A percentile compares a stretch with the other conserved stretches of the same genome.
Evolutionary conservation across 2,797 vertebrate genomes (phyloP).

Genomic region (Pristis pectinata): DNA sequence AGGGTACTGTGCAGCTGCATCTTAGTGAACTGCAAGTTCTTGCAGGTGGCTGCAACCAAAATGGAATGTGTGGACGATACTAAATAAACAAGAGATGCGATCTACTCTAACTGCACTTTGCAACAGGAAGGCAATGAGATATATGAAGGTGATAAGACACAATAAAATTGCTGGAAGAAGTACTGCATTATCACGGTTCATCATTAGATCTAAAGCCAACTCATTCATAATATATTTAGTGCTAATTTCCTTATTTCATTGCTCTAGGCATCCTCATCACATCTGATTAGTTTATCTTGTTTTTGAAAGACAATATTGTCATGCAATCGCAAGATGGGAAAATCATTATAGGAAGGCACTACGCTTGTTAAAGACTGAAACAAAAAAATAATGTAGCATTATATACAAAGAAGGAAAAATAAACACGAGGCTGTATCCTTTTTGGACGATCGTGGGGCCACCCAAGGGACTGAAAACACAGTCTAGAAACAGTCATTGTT

Average conservation of each 20-base stretch:
- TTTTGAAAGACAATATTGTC: conserved; percentile 39
- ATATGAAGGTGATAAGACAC: conserved; percentile 54
- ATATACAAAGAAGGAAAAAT: conserved; percentile 29
- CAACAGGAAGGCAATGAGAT: conserved; percentile 53
- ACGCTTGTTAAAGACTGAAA: not conserved
- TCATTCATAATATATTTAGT: conserved; percentile 56
- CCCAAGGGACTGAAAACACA: conserved; percentile 53
- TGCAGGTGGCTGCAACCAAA: conserved; percentile 43
- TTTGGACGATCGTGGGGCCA: conserved; percentile 40
- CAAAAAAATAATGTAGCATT: not conserved
- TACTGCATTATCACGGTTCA: conserved; percentile 50
- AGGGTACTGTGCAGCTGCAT: not conserved
- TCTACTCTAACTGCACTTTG: conserved; percentile 45
- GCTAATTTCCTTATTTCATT: conserved; percentile 53
- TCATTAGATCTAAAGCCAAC: conserved; percentile 50
- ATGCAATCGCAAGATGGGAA: not conserved
- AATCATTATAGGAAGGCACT: conserved; percentile 18
- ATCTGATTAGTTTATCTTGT: conserved; percentile 28
- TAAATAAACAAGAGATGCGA: conserved; percentile 48
- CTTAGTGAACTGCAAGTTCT: conserved; percentile 43
- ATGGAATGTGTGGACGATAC: conserved; percentile 44
- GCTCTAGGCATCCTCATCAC: conserved; percentile 42
- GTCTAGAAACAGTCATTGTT: conserved; percentile 63
- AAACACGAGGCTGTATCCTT: conserved; percentile 34
- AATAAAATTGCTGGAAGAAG: conserved; percentile 49